These are phyloP conservation scores for Chiloscyllium plagiosum DNA, from an alignment of 2,113 vertebrate species.

Conservation along the genomic window DNA sequence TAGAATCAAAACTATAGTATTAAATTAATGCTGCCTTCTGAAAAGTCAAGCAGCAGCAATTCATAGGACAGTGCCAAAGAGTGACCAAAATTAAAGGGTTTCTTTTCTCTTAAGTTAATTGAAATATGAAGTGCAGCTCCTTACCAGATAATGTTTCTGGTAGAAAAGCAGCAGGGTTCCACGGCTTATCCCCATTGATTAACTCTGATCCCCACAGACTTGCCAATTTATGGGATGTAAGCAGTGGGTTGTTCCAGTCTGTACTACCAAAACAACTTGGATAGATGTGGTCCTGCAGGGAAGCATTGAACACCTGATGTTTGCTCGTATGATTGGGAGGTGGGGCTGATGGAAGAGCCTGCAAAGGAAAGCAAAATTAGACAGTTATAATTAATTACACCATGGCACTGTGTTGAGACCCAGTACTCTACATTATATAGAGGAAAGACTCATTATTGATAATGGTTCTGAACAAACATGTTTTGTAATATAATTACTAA, in stretches of 20 bases:
- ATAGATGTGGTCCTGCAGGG: constrained; percentile 90
- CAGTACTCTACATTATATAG: too few species aligned
- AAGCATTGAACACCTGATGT: constrained; percentile 84
- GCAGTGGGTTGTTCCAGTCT: constrained; percentile 85
- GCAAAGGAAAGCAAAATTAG: constrained; percentile 43
- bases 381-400: not conserved
- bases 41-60: not conserved
- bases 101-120: not conserved
- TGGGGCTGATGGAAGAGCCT: constrained; percentile 80
- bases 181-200: constrained; percentile 84
- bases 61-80: not conserved
- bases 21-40: not conserved
- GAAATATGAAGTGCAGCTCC: constrained; percentile 35
- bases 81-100: too few species aligned
- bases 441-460: not conserved
- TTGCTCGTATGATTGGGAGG: constrained; percentile 81
- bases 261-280: constrained; percentile 83
- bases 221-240: constrained; percentile 81
- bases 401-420: too few species aligned
- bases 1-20: not conserved
- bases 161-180: constrained; percentile 83
- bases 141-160: constrained; percentile 89
- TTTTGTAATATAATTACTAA: not conserved
- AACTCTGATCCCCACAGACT: constrained; percentile 92
- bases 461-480: not conserved